Conservation (phyloP, 2,113 vertebrate species). For the Herpailurus yagouaroundi region DNA sequence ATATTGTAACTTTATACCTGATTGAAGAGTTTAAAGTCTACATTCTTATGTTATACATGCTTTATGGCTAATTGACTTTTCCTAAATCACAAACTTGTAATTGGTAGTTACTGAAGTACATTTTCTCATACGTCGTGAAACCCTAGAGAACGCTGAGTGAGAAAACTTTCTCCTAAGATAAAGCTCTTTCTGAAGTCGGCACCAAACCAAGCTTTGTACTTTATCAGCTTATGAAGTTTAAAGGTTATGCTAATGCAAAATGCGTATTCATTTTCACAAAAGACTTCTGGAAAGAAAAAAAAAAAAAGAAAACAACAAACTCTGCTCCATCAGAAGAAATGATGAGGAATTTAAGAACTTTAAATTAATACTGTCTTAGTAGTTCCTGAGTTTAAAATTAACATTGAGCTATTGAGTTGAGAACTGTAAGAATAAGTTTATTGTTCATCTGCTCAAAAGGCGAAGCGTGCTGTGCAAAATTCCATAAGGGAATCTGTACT, state of each 20-base stretch:
- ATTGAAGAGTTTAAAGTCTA: constrained; percentile 23
- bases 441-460: not conserved
- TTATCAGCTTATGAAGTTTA: constrained; percentile 58
- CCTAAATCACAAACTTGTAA: constrained; percentile 53
- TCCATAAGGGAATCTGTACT: not conserved
- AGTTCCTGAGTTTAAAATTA: constrained; percentile 26
- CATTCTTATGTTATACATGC: not conserved
- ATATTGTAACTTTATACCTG: not conserved
- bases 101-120: constrained; percentile 21
- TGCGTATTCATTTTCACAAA: constrained; percentile 36
- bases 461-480: not conserved
- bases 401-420: not conserved
- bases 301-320: not conserved
- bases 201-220: constrained; percentile 65
- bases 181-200: constrained; percentile 59
- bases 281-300: not conserved
- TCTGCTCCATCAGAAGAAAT: not conserved
- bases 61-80: constrained; percentile 61
- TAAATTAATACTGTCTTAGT: constrained; percentile 13
- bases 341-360: constrained; percentile 20
- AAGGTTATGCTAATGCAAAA: constrained; percentile 64
- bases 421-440: not conserved
- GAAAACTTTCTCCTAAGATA: constrained; percentile 43
- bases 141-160: not conserved
- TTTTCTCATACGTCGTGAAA: constrained; percentile 46